Conservation (phyloP, 2,888 invertebrate species). For the Drosophila eohydei region DNA sequence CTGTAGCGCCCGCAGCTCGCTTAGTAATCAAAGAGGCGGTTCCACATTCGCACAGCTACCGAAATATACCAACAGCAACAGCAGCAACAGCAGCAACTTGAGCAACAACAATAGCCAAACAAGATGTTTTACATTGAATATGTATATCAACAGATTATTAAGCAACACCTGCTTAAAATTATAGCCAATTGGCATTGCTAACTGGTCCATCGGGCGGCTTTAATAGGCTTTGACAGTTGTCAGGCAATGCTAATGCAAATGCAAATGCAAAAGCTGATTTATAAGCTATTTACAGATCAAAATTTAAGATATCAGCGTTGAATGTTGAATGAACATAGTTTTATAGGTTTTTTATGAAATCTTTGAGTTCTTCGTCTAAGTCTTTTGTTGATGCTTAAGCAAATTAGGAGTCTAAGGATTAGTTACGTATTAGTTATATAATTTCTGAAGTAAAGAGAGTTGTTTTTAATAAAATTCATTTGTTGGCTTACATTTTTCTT, state of each 20-base stretch:
- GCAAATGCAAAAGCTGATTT: conserved; percentile 11
- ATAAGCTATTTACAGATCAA: conserved; percentile 20
- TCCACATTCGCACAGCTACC: conserved; percentile 67
- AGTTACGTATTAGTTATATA: not conserved
- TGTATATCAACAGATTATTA: conserved; percentile 28
- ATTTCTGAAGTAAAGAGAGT: not conserved
- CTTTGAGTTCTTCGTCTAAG: not conserved
- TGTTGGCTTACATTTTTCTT: too few species aligned
- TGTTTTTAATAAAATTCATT: not conserved
- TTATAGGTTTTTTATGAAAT: not conserved
- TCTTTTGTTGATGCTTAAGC: not conserved
- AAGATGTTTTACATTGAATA: conserved; percentile 40
- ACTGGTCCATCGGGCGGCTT: conserved; percentile 45
- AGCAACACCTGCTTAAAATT: conserved; percentile 46
- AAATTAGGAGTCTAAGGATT: too few species aligned
- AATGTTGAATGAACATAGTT: not conserved
- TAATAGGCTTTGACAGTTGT: conserved; percentile 19
- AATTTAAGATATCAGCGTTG: not conserved
- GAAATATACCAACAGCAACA: conserved; percentile 39
- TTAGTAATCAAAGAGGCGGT: conserved; percentile 69
- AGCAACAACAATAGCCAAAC: conserved; percentile 29
- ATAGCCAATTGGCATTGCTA: conserved; percentile 40
- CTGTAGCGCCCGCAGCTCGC: conserved; percentile 53
- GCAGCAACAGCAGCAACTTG: conserved; percentile 8
- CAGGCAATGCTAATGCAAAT: not conserved